Evolutionary conservation across 2,113 vertebrate species (phyloP).

Genomic region (Oxygymnocypris stewartii): DNA sequence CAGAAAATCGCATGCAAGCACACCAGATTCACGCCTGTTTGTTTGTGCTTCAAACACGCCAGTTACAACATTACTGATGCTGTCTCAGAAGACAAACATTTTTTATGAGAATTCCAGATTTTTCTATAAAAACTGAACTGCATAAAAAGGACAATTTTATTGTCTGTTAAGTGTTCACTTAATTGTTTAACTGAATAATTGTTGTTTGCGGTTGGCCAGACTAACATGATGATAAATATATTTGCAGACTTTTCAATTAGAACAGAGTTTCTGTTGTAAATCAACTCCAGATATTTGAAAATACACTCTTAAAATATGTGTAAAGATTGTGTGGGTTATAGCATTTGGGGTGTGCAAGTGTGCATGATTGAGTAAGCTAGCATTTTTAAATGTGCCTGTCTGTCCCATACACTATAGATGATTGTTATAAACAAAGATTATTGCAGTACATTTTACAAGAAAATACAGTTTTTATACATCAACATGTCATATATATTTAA

Average conservation of each 20-base stretch:
- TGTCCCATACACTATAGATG: not conserved
- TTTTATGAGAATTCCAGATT: not conserved
- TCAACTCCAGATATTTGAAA: not conserved
- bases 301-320: not conserved
- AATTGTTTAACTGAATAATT: not conserved
- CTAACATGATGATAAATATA: not conserved
- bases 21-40: slow-evolving; percentile 82
- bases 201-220: not conserved
- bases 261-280: not conserved
- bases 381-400: not conserved
- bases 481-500: not conserved
- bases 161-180: not conserved
- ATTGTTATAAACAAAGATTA: too few species aligned
- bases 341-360: too few species aligned
- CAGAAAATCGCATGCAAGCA: slow-evolving; percentile 73
- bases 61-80: not conserved
- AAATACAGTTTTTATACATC: too few species aligned
- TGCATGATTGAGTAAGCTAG: not conserved
- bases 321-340: not conserved
- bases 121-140: not conserved
- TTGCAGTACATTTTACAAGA: too few species aligned
- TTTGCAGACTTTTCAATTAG: slow-evolving; percentile 1
- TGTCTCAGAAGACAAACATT: not conserved
- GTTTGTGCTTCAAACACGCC: slow-evolving; percentile 75
- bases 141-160: not conserved